Base-by-base conservation (phyloP, 2,797 vertebrate species). In the Pipistrellus kuhlii region DNA sequence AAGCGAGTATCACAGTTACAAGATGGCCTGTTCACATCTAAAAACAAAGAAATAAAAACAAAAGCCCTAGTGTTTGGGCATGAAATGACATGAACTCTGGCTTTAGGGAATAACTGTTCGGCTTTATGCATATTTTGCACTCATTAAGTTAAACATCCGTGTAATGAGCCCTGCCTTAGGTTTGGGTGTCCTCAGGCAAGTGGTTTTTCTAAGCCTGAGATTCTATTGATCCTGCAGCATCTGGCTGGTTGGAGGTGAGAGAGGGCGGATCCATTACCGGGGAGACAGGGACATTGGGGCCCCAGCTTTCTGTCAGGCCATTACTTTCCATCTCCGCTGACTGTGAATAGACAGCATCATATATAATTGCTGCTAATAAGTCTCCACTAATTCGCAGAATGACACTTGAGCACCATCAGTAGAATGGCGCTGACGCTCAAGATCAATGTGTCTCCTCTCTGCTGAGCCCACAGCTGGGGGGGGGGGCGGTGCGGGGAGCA, bases 301-400 rank as follows among this genome's bases (percentile, higher is more conserved):
- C 81, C 96, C 81, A 64, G 97, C 97, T 97, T 97, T 98, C 98
- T 98, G 97, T 98, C 98, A 98, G 96, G 92, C 98, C 98, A 97
- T 98, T 98, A 98, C 97, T 98, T 98, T 98, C 98, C 98, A 85
- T 97, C 97, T 98, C 98, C 98, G 98, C 98, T 98, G 98, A 97
- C 89, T 96, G 93, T 96, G 98, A 98, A 98, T 98, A 98, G 97
- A 98, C 98, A 98, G 97, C 96, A 97, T 98, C 97, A 97, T 98
- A 98, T 98, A 97, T 98, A 98, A 98, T 98, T 98, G 96, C 95
- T 98, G 96, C 97, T 98, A 98, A 97, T 93, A 96, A 97, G 95
- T 95, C 94, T 97, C 73, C 83, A 96, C 95, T 98, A 97, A 97
- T 97, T 98, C 94, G 87, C 84, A 96, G 89, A n/a, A 71, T 73